These are phyloP conservation scores for Thomomys bottae DNA, from an alignment of 2,113 vertebrate species.

Conservation along the genomic window DNA sequence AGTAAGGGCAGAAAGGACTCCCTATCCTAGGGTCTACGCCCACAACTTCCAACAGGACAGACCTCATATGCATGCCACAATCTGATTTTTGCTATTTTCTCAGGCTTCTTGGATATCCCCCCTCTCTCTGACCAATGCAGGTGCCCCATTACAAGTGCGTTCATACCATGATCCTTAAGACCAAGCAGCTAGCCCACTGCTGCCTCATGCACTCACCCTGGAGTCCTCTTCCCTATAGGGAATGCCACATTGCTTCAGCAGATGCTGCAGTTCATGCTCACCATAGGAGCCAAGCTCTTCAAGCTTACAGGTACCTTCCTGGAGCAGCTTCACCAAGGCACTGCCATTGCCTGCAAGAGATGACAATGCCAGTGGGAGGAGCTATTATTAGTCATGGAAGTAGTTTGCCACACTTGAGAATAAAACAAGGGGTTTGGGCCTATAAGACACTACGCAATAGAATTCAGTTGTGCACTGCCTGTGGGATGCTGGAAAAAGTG, in stretches of 20 bases:
- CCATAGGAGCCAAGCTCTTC: conserved; percentile 90
- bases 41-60: background rate
- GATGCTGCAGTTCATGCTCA: conserved; percentile 87
- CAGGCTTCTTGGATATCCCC: background rate
- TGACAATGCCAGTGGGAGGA: background rate
- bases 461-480: background rate
- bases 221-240: conserved; percentile 82
- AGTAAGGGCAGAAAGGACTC: background rate
- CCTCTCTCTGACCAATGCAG: background rate
- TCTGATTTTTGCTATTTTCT: background rate
- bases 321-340: conserved; percentile 92
- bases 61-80: background rate
- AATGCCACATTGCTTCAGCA: conserved; percentile 89
- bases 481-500: background rate
- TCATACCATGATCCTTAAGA: background rate
- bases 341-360: conserved; percentile 90
- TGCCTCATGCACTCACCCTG: conserved; percentile 84
- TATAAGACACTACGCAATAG: background rate
- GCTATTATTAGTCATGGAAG: background rate
- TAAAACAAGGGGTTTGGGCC: background rate
- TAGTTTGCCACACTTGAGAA: background rate
- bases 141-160: too few species aligned
- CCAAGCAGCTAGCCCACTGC: background rate
- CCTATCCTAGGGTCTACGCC: background rate
- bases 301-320: conserved; percentile 90